Conservation (phyloP, 2,888 invertebrate genomes). For the Sarcophaga variegata region DNA sequence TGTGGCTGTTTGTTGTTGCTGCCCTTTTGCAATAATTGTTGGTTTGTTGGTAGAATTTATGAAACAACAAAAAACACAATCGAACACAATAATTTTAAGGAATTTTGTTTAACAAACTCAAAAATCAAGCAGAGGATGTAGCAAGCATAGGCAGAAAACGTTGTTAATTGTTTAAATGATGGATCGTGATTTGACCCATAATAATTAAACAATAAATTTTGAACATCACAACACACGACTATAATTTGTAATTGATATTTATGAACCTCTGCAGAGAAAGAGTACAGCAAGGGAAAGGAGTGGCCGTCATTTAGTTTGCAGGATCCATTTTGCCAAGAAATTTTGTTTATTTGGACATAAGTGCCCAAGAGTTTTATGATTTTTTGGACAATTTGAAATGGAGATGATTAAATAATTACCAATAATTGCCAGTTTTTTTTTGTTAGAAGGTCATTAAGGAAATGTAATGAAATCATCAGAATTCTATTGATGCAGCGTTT, state of each 20-base stretch:
- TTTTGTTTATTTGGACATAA: too few relatives aligned
- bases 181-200: conserved; percentile 64
- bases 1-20: conserved; percentile 21
- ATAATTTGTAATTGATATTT: conserved; percentile 65
- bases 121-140: background rate
- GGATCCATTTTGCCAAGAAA: too few relatives aligned
- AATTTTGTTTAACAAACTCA: conserved; percentile 55
- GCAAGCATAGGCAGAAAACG: background rate
- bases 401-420: too few relatives aligned
- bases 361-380: too few relatives aligned
- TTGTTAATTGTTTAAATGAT: conserved; percentile 67
- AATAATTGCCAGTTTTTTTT: too few relatives aligned
- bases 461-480: too few relatives aligned
- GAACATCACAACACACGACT: conserved; percentile 37
- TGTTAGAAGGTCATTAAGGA: too few relatives aligned
- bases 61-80: conserved; percentile 37
- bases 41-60: conserved; percentile 50
- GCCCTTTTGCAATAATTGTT: conserved; percentile 50
- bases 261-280: too few relatives aligned
- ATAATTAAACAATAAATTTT: conserved; percentile 67
- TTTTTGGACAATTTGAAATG: too few relatives aligned
- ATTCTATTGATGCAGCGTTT: too few relatives aligned
- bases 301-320: too few relatives aligned
- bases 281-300: too few relatives aligned
- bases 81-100: conserved; percentile 51